Evolutionary conservation across 2,113 vertebrate genomes (phyloP).

Genomic region (Climacteris rufus): DNA sequence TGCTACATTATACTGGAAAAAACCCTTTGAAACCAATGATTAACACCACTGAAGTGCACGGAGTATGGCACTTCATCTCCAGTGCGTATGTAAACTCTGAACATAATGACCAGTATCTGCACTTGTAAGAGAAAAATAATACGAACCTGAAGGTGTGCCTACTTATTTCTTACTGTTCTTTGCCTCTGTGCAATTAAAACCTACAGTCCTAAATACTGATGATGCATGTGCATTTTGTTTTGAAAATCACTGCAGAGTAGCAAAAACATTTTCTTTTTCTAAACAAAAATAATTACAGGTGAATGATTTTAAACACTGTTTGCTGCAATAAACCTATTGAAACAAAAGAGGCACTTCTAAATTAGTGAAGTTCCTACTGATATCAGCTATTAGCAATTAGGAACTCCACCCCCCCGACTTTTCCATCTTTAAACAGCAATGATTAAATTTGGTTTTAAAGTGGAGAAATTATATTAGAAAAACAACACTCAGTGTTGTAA

Average conservation of each 20-base stretch:
- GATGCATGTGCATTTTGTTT: slow-evolving; percentile 34
- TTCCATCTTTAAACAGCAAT: slow-evolving; percentile 50
- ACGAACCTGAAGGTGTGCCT: background rate
- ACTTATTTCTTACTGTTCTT: background rate
- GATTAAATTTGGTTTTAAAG: slow-evolving; percentile 65
- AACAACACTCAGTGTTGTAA: slow-evolving; percentile 54
- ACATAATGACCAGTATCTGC: background rate
- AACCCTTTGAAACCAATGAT: background rate
- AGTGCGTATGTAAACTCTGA: background rate
- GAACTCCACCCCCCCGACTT: slow-evolving; percentile 32
- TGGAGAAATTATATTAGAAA: slow-evolving; percentile 62
- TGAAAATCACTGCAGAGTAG: slow-evolving; percentile 27
- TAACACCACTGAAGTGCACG: background rate
- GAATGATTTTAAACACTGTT: slow-evolving; percentile 58
- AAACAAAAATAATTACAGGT: slow-evolving; percentile 56
- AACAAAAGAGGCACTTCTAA: slow-evolving; percentile 68
- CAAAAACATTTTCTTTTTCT: slow-evolving; percentile 38
- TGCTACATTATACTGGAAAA: background rate
- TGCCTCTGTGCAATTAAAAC: background rate
- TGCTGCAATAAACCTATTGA: slow-evolving; percentile 53
- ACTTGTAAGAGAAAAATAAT: background rate
- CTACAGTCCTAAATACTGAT: background rate
- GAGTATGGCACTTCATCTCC: background rate
- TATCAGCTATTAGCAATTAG: slow-evolving; percentile 65
- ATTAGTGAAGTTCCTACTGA: slow-evolving; percentile 61